A percentile compares a stretch with the other conserved stretches of the same genome.
These are phyloP conservation scores for Isotomurus palustris DNA, from an alignment of 2,888 invertebrate species.

Conservation along the genomic window DNA sequence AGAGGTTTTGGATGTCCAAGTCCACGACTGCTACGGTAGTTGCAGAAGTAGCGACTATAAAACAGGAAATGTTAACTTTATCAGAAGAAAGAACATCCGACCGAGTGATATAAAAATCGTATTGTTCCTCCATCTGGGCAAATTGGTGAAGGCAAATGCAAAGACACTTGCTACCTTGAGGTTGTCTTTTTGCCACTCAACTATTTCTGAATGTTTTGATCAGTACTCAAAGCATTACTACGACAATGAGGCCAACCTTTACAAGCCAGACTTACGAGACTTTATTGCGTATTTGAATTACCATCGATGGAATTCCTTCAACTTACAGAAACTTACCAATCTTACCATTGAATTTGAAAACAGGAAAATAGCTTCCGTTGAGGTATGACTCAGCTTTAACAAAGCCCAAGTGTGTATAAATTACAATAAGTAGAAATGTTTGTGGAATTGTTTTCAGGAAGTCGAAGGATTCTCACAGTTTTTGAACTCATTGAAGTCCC, in stretches of 20 bases:
- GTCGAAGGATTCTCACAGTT: not conserved
- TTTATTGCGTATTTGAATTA: conserved; percentile 7
- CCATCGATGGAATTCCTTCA: not conserved
- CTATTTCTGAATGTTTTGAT: conserved; percentile 11
- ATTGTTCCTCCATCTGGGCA: not conserved
- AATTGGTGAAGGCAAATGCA: not conserved
- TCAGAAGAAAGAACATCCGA: not conserved
- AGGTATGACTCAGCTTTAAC: too few relatives aligned
- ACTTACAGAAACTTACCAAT: not conserved
- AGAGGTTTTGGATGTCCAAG: not conserved
- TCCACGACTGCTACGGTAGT: not conserved
- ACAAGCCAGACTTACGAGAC: conserved; percentile 14
- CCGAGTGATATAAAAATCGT: not conserved
- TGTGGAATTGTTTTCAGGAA: not conserved
- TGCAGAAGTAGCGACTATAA: too few relatives aligned
- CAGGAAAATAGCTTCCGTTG: conserved; percentile 5
- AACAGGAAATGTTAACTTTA: too few relatives aligned
- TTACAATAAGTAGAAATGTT: too few relatives aligned
- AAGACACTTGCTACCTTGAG: not conserved
- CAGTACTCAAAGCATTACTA: conserved; percentile 9
- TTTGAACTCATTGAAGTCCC: not conserved
- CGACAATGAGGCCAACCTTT: not conserved
- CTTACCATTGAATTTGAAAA: conserved; percentile 4
- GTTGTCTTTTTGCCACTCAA: conserved; percentile 6
- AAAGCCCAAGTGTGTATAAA: too few relatives aligned